Conservation (phyloP, 1,140 invertebrate genomes). For the Schlechtendalia chinensis region DNA sequence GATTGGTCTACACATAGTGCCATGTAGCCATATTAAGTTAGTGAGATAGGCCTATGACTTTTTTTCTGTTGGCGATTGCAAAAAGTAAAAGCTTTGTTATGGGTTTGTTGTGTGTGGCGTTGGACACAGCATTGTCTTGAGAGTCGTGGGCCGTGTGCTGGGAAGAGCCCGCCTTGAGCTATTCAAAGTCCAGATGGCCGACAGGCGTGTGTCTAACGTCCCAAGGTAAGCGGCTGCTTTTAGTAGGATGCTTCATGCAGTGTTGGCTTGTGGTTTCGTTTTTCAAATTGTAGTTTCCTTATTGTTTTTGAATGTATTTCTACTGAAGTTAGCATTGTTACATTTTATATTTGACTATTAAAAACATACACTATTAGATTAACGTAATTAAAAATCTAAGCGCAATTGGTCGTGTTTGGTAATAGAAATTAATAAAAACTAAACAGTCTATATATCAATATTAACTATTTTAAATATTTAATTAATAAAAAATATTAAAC, state of each 20-base stretch:
- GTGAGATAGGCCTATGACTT: conserved; percentile 49
- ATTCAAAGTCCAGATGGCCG: conserved; percentile 50
- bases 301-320: conserved; percentile 47
- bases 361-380: conserved; percentile 16
- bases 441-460: not conserved
- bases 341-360: conserved; percentile 46
- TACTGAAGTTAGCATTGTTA: conserved; percentile 42
- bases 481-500: not conserved
- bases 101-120: conserved; percentile 50
- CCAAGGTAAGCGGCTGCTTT: conserved; percentile 50
- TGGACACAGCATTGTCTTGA: conserved; percentile 50
- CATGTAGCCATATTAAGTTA: conserved; percentile 47
- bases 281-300: conserved; percentile 48
- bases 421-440: conserved; percentile 2
- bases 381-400: conserved; percentile 18
- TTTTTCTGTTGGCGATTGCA: conserved; percentile 50
- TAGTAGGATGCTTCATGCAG: conserved; percentile 49
- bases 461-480: not conserved
- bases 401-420: not conserved
- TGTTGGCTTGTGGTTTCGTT: conserved; percentile 49
- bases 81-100: conserved; percentile 50
- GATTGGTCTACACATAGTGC: conserved; percentile 44
- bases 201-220: conserved; percentile 50
- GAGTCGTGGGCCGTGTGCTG: conserved; percentile 50
- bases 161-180: conserved; percentile 50